Conservation (phyloP, 2,797 vertebrate genomes). For the Carduelis carduelis region DNA sequence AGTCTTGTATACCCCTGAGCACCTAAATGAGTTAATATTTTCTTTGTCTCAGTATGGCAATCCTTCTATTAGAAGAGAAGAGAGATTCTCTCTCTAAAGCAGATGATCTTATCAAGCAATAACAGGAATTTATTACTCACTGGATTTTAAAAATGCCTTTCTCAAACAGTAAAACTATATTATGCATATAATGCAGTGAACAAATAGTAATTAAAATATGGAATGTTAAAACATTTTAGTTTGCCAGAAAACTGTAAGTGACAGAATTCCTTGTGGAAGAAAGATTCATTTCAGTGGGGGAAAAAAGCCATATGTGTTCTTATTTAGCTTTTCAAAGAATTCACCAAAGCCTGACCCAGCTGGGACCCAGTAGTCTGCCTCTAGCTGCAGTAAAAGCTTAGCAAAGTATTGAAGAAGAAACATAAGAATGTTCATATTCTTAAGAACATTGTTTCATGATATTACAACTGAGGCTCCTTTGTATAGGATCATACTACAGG, state of each 20-base stretch:
- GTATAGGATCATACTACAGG: constrained; percentile 1
- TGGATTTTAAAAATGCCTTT: not conserved
- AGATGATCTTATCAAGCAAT: not conserved
- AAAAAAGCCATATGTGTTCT: not conserved
- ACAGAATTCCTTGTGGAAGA: not conserved
- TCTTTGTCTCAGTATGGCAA: not conserved
- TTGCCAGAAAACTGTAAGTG: not conserved
- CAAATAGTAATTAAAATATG: not conserved
- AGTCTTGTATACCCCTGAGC: not conserved
- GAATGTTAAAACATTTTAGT: not conserved
- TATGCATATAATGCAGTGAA: not conserved
- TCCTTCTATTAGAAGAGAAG: not conserved
- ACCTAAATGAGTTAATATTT: constrained; percentile 15
- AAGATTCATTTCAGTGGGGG: not conserved
- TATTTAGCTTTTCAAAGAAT: not conserved
- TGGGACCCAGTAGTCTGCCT: not conserved
- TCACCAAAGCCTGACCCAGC: not conserved
- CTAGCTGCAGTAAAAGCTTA: not conserved
- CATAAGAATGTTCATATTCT: not conserved
- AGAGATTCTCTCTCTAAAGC: not conserved
- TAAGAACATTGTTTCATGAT: constrained; percentile 24
- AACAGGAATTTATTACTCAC: not conserved
- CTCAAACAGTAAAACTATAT: not conserved
- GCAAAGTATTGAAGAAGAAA: not conserved
- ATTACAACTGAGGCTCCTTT: constrained; percentile 29